Base-by-base conservation (phyloP, 1,140 invertebrate genomes). In the Ylistrum balloti region DNA sequence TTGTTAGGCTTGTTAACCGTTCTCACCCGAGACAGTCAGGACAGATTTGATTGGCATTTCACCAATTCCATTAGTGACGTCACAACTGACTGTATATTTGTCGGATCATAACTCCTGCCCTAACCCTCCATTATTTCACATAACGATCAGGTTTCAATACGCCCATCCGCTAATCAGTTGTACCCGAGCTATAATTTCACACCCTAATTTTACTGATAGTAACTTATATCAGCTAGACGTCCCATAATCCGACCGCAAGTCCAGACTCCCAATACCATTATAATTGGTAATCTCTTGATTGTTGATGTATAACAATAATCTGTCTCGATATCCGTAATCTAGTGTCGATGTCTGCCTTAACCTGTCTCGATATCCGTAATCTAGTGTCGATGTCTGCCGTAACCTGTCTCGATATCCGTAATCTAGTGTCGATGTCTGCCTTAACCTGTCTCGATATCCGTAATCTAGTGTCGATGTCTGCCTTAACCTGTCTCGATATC, bases 21-120 rank as follows among this genome's bases (percentile, higher is more conserved):
- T 74, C 5, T n/a, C 9, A 28, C n/a, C n/a, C 56, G 56, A 74
- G 22, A 74, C 56, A n/a, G 56, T 9, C 56, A 9, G 56, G 56
- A 74, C 56, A 28, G 41, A 74, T n/a, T 74, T 74, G 22, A 74
- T 74, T 74, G 56, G 56, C 56, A 28, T 74, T 74, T 74, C 28
- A 74, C 56, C 56, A 74, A 74, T 74, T 74, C 56, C 56, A 28
- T 74, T 74, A 74, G n/a, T 74, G 56, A 28, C 56, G 56, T 74
- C 56, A 74, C 56, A 2, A n/a, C 28, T 28, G 22, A 74, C 56
- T 74, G 56, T 11, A 0, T 74, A 28, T 28, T 13, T 17, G 56
- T 74, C 22, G 56, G 56, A 74, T 74, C 56, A 74, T 74, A 74
- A 28, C 56, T 74, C 22, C 22, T 28, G 56, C n/a, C 56, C 20